Percentiles rank a stretch among this genome's conserved stretches.
phyloP scores from a whole-genome alignment of 2,113 vertebrate species.

The Rhadina sibilatrix region DNA sequence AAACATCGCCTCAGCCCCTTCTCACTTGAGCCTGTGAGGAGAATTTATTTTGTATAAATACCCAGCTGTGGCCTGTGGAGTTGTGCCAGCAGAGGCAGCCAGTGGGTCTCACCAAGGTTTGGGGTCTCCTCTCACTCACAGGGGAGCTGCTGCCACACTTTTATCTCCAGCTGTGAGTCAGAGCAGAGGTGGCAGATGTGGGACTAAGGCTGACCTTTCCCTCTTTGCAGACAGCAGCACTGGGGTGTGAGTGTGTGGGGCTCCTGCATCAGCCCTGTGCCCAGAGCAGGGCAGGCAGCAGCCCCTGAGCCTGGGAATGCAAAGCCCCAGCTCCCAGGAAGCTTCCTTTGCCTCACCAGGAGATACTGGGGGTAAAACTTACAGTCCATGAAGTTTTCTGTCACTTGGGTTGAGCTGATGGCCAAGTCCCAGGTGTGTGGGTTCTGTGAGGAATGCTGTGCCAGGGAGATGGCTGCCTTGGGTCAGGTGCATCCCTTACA shows the following conservation, averaged over 20 bases:
- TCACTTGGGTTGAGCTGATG: not conserved
- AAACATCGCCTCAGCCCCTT: not conserved
- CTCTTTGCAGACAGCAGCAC: not conserved
- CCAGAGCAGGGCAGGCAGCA: not conserved
- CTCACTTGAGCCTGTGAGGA: not conserved
- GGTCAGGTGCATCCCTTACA: not conserved
- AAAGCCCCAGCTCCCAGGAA: not conserved
- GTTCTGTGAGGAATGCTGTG: not conserved
- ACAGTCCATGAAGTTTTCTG: not conserved
- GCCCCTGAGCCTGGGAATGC: not conserved
- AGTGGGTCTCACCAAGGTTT: not conserved
- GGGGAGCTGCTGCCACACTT: not conserved
- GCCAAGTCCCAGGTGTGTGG: not conserved
- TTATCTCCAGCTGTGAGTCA: not conserved
- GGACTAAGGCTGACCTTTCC: not conserved
- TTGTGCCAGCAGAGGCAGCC: not conserved
- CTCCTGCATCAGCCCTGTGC: not conserved
- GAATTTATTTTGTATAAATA: not conserved
- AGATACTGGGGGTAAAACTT: slow-evolving; percentile 71
- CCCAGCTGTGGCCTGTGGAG: not conserved
- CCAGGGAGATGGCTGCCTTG: not conserved
- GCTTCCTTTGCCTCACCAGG: slow-evolving; percentile 27
- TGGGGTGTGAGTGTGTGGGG: not conserved
- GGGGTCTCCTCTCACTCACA: not conserved
- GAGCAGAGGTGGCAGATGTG: not conserved